Base-by-base conservation (phyloP, 2,888 invertebrate genomes). In the Ormyrus pomaceus region DNA sequence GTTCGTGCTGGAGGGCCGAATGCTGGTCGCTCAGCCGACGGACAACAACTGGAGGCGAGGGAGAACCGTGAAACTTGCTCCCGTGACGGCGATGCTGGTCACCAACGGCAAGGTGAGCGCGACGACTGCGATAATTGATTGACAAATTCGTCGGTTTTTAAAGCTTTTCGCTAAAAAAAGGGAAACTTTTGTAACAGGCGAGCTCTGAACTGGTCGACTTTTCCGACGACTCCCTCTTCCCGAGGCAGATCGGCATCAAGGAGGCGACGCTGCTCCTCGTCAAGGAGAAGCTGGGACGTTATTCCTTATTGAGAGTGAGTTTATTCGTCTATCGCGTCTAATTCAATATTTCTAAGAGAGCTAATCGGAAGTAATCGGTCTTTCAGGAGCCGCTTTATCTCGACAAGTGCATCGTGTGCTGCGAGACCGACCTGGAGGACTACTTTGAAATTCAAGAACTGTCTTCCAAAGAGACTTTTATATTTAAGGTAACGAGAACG, bases 381-480 rank as follows among this genome's bases (percentile, higher is more conserved):
- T 83, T 84, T 51, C 86, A 94, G 92, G 98, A 98, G 89, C 98
- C 98, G 56, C 93, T 98, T 84, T 96, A 95, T 91, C 92, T 98
- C 88, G 97, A 97, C 90, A 94, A 96, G 87, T 98, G 98, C 91
- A 96, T 98, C 83, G 95, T 98, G 78, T 96, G 95, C 75, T 95
- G 96, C 73, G 98, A 98, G 90, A 95, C 96, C 80, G 97, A 98
- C 86, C 95, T 95, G 90, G 96, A 97, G 89, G 97, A 98, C 91
- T 97, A 97, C 91, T 98, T 98, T 91, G 98, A 98, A 93, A 95
- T 98, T 84, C 97, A 97, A 91, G 98, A 98, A 92, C 94, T 97
- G 84, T 95, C 96, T 84, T 95, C 96, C 81, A 97, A 97, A 92
- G 98, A 98, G 91, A 96, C 97, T 78, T 97, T 96, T 91, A 95